Evolutionary conservation across 53 echinoderm and acorn worm species (phyloP).

Genomic region (Echinometra lucunter): DNA sequence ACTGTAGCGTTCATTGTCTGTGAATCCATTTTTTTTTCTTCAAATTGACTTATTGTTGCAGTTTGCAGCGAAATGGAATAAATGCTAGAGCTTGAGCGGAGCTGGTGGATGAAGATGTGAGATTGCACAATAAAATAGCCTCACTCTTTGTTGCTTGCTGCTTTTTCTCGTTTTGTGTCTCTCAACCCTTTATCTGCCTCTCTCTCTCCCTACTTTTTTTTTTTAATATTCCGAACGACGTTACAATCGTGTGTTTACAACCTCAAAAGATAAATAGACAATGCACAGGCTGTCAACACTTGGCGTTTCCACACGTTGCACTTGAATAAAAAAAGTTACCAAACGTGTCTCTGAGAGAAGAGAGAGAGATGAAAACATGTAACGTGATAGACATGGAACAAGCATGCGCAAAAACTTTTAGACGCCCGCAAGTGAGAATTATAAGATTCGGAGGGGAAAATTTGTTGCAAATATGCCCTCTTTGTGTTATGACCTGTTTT

Average conservation of each 20-base stretch:
- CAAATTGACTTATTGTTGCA: neutral
- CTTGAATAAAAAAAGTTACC: neutral
- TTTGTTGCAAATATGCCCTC: constrained; percentile 1
- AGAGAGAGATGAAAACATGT: neutral
- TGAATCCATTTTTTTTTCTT: neutral
- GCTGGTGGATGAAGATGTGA: neutral
- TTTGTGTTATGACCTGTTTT: neutral
- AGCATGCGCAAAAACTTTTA: constrained; percentile 13
- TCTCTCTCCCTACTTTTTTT: neutral
- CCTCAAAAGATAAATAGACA: neutral
- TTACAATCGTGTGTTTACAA: neutral
- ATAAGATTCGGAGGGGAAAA: neutral
- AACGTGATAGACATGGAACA: neutral
- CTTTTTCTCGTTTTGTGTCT: neutral
- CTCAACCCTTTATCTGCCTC: neutral
- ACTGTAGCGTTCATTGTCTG: neutral
- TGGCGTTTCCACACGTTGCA: neutral
- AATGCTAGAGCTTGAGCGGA: neutral
- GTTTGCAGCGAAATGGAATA: neutral
- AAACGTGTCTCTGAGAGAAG: neutral
- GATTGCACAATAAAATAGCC: neutral
- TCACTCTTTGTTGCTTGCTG: neutral
- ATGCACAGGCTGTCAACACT: neutral
- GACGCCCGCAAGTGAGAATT: neutral
- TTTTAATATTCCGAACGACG: neutral